Evolutionary conservation across 2,888 invertebrate species (phyloP), one percentile per base, ranked within the genome.

Genomic region (Ashinkailepas kermadecensis): DNA sequence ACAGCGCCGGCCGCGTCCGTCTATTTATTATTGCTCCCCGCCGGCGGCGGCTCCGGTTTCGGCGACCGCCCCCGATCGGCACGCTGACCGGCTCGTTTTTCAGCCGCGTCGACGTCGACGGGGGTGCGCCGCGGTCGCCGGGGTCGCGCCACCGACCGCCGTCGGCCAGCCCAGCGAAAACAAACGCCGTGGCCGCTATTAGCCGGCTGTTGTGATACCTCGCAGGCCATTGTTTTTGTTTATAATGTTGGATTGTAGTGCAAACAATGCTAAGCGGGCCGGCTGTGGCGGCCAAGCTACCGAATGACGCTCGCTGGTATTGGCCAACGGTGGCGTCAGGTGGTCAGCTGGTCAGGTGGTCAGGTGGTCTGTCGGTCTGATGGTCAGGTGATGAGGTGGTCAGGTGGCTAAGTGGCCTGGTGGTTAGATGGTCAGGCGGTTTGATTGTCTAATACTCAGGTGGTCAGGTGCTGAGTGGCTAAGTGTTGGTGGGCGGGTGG

Each of bases 11-110:
- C 74, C 74, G 56, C 56, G 8, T 56, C 74, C 23, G 74, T 9
- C 74, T 74, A 74, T 74, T 74, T 74, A 74, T 74, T 74, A 74
- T 74, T 74, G 74, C 54, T 54, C 54, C 74, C 54, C 54, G 65
- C 21, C 74, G 54, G 15, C 11, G 56, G 54, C 54, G 74, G 56
- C 74, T 74, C 56, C 21, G 54, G 10, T 54, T 7, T 74, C 74
- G 54, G 15, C 56, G 11, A 4, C 9, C 18, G 3, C 54, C 7
- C 56, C 54, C 21, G 21, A 21, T 23, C 56, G 9, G 74, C 74
- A 59, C 59, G 59, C 65, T 74, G 54, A 74, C 74, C 74, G 21
- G 74, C 74, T 74, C 74, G 54, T 54, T 54, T 74, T 74, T 74
- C 74, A 74, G 21, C 39, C 54, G 8, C 54, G 74, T 74, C 74